Conservation (phyloP, 2,113 vertebrate species). For the Perognathus longimembris region DNA sequence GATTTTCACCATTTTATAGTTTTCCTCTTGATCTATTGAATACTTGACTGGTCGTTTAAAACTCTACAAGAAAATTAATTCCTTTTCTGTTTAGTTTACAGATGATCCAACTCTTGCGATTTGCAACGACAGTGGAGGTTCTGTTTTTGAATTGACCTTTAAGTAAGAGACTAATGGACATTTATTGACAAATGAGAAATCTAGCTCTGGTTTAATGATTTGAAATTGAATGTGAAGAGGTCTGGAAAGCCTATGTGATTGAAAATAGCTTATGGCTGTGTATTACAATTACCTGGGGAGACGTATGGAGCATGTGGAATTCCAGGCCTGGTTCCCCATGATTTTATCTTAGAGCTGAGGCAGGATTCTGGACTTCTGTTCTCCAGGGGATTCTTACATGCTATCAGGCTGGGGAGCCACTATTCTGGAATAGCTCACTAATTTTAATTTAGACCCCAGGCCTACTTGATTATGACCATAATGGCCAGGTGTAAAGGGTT, state of each 20-base stretch:
- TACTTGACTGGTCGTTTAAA: constrained; percentile 40
- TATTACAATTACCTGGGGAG: neutral
- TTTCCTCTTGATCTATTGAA: neutral
- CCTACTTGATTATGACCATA: neutral
- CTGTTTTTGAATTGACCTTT: constrained; percentile 97
- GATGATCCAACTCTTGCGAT: constrained; percentile 97
- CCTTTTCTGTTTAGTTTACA: constrained; percentile 93
- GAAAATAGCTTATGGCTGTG: constrained; percentile 44
- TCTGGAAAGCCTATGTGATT: constrained; percentile 55
- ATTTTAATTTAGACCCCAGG: constrained; percentile 11
- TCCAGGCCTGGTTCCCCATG: neutral
- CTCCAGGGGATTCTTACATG: neutral
- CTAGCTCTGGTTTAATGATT: constrained; percentile 43
- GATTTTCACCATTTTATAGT: constrained; percentile 6
- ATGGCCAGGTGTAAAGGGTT: neutral
- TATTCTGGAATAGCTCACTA: neutral
- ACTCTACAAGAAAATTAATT: constrained; percentile 68
- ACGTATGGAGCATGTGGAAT: neutral
- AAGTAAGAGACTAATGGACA: constrained; percentile 88
- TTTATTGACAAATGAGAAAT: constrained; percentile 60
- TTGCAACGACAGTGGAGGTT: constrained; percentile 98
- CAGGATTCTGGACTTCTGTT: constrained; percentile 24
- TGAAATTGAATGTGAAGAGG: constrained; percentile 58
- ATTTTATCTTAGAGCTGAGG: constrained; percentile 7
- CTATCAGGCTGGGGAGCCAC: neutral